Base-by-base conservation (phyloP, 1,140 invertebrate species). In the Zaprionus capensis region DNA sequence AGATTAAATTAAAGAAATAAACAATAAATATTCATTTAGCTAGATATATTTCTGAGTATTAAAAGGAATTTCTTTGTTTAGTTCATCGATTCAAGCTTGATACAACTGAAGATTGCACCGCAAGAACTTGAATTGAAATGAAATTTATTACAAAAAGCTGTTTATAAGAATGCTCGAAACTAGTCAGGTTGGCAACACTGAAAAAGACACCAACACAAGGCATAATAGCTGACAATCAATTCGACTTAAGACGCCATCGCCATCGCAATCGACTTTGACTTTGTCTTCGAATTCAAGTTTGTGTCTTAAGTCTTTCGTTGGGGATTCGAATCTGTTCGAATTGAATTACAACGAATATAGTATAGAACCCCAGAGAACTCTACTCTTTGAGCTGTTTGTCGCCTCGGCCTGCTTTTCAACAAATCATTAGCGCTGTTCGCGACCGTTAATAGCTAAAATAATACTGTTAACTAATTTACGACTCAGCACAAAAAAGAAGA, bases 381-480 rank as follows among this genome's bases (percentile, higher is more conserved):
- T 17, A 41, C 15, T 17, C 41, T 34, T n/a, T 34, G 20, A 36
- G n/a, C 28, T 66, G 26, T 68, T 72, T 81, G 77, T 78, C 78
- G 51, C 51, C 58, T 64, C 55, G 78, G 82, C 63, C 71, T 49
- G 73, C 63, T 80, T 82, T 68, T 76, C 63, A 72, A 62, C 78
- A 90, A 88, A 81, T 88, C 86, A 90, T 71, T 72, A 72, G 70
- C 53, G 53, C 64, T 57, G 20, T 57, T 14, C 31, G 26, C 58
- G 58, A 81, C 85, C 85, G 85, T 90, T 90, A 90, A 84, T 86
- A 61, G 85, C 71, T 71, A 78, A 75, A 68, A 90, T 76, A 82
- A 85, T 91, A 90, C 85, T 85, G 85, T 90, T 90, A 90, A 91
- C 85, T 90, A 90, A 90, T 90, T 90, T 90, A 82, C 85, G 72